Percentiles rank a stretch among this genome's conserved stretches.
Evolutionary conservation across 2,113 vertebrate species (phyloP).

Genomic region (Carlito syrichta): DNA sequence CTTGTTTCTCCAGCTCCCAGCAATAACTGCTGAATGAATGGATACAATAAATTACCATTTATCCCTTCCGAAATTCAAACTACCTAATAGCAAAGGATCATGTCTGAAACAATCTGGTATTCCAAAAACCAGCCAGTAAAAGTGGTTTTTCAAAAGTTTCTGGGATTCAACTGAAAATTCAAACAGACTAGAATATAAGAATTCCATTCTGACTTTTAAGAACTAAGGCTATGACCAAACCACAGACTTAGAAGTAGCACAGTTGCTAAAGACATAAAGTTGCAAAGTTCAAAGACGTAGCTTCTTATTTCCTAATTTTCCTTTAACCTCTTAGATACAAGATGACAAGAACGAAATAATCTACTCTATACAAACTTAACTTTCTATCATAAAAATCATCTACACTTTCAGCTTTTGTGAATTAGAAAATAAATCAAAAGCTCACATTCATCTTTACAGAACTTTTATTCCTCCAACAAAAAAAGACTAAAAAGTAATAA

Average conservation of each 20-base stretch:
- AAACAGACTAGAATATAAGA: too few species aligned
- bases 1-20: too few species aligned
- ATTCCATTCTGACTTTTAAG: background rate
- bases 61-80: background rate
- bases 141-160: background rate
- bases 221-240: background rate
- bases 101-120: fast-evolving
- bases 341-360: background rate
- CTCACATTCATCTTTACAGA: background rate
- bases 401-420: background rate
- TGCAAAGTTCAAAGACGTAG: background rate
- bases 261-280: background rate
- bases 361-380: background rate
- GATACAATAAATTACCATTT: background rate
- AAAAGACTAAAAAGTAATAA: background rate
- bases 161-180: background rate
- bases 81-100: too few species aligned
- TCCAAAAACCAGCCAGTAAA: fast-evolving
- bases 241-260: background rate
- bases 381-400: background rate
- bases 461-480: background rate
- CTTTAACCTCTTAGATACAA: background rate
- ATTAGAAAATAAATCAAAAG: background rate
- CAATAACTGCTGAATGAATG: background rate
- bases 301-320: background rate